A percentile compares a stretch with the other conserved stretches of the same genome.
phyloP scores from a whole-genome alignment of 2,888 invertebrate genomes.

The Tribolium freemani region DNA sequence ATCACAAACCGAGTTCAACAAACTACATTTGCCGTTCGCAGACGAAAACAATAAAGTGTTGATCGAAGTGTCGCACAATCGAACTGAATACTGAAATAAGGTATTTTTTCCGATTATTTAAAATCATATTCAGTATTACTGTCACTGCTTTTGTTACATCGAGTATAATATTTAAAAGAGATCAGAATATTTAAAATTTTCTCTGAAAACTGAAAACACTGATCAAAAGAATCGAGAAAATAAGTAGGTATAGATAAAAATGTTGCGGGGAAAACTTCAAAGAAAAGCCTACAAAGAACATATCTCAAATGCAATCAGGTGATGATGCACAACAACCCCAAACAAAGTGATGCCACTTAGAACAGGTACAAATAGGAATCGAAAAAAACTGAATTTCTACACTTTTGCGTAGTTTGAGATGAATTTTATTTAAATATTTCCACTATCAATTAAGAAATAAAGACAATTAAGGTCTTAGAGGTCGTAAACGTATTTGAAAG shows the following conservation, averaged over 20 bases:
- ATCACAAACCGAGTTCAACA: slow-evolving; percentile 4
- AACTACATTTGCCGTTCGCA: background rate
- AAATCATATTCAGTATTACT: slow-evolving; percentile 2
- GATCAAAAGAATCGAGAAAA: slow-evolving; percentile 29
- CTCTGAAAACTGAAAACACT: slow-evolving; percentile 18
- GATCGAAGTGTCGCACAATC: slow-evolving; percentile 8
- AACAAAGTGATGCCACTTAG: slow-evolving; percentile 14
- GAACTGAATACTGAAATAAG: slow-evolving; percentile 4
- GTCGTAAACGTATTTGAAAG: background rate
- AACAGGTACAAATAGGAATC: background rate
- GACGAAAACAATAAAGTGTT: slow-evolving; percentile 18
- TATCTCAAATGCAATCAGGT: slow-evolving; percentile 36
- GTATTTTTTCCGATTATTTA: slow-evolving; percentile 2
- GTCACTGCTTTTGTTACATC: slow-evolving; percentile 1
- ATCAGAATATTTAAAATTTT: slow-evolving; percentile 19
- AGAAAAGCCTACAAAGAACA: slow-evolving; percentile 17
- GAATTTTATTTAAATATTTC: too few species aligned
- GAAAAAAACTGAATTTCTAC: background rate
- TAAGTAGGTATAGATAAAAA: slow-evolving; percentile 28
- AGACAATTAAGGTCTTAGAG: too few species aligned
- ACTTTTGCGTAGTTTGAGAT: too few species aligned
- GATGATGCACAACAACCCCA: slow-evolving; percentile 30
- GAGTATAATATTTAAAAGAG: background rate
- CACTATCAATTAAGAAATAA: too few species aligned
- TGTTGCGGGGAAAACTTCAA: slow-evolving; percentile 20